Evolutionary conservation across 2,888 invertebrate species (phyloP).

Genomic region (Rhabditoides inermis): DNA sequence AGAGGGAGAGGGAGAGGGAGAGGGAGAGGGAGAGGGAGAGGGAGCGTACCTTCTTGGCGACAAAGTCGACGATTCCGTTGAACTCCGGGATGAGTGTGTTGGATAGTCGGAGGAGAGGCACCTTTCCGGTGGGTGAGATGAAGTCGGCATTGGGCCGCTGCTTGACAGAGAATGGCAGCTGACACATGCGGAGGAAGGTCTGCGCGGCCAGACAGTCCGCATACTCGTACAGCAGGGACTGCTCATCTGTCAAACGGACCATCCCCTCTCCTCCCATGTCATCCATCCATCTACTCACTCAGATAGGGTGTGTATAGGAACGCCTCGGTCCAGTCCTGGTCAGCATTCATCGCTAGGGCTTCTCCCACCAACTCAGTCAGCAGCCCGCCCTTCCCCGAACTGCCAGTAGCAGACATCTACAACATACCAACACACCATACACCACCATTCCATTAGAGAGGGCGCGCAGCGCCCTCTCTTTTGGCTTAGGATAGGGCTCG

Average conservation of each 20-base stretch:
- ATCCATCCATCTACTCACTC: conserved; percentile 22
- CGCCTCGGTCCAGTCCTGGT: conserved; percentile 41
- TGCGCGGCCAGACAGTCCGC: conserved; percentile 87
- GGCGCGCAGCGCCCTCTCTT: too few relatives aligned
- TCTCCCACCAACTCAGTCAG: conserved; percentile 27
- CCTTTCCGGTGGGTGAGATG: conserved; percentile 76
- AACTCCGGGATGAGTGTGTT: conserved; percentile 79
- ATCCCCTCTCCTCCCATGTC: neutral
- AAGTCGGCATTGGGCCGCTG: conserved; percentile 83
- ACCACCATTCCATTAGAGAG: too few relatives aligned
- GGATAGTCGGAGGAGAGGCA: conserved; percentile 85
- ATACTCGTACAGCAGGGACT: conserved; percentile 83
- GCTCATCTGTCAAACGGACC: conserved; percentile 64
- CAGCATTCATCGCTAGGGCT: conserved; percentile 30
- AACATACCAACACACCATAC: neutral
- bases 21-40: too few relatives aligned
- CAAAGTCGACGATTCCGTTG: conserved; percentile 81
- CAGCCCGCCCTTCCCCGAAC: conserved; percentile 16
- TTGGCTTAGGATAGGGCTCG: too few relatives aligned
- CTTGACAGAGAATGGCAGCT: conserved; percentile 72
- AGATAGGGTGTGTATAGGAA: conserved; percentile 37
- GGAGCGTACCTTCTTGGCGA: conserved; percentile 66
- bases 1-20: too few relatives aligned
- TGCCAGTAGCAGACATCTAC: neutral
- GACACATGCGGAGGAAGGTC: conserved; percentile 84